Evolutionary conservation across 2,113 vertebrate genomes (phyloP), one percentile per base, ranked within the genome.

Genomic region (Aythya baeri): DNA sequence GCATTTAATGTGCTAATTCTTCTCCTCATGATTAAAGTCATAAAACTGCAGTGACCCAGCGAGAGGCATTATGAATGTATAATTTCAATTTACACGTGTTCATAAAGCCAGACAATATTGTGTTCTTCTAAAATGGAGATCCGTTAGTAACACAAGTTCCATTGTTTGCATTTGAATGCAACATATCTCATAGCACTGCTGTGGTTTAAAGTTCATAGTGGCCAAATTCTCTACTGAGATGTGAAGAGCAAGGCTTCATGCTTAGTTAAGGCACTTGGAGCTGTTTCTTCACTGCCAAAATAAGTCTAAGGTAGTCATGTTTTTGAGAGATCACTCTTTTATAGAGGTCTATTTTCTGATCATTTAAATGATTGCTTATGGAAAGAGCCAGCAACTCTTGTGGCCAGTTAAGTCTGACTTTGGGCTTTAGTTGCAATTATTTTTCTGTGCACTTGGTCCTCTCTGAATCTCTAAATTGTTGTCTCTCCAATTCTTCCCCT

Each of bases 31-130:
- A 94, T 96, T 86, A 73, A 93, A 91, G 61, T 84, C 29, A 36
- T 88, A 94, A 97, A 88, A 67, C 66, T 65, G 38, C 63, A 81
- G 43, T 92, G 94, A 94, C 91, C 88, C 72, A 90, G 57, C 88
- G 92, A 95, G 66, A 91, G 62, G 16, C 68, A 84, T 91, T 92
- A 71, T 87, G 86, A 92, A 88, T 88, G 58, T 91, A 23, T 89
- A 76, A 88, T 91, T 85, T 92, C 62, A 93, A 79, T 94, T 76
- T 95, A 31, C 44, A 2, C 88, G 36, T 94, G 66, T 91, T 95
- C 66, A 55, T 91, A 82, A 93, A 91, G 77, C 66, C 83, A 82
- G 49, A 82, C 44, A 86, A 52, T 93, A 91, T 73, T 85, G 54
- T 86, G 66, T 29, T 92, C 20, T 91, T 90, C 49, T 92, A 55